Evolutionary conservation across 2,888 invertebrate genomes (phyloP), one percentile per base, ranked within the genome.

Genomic region (Amiota communis): DNA sequence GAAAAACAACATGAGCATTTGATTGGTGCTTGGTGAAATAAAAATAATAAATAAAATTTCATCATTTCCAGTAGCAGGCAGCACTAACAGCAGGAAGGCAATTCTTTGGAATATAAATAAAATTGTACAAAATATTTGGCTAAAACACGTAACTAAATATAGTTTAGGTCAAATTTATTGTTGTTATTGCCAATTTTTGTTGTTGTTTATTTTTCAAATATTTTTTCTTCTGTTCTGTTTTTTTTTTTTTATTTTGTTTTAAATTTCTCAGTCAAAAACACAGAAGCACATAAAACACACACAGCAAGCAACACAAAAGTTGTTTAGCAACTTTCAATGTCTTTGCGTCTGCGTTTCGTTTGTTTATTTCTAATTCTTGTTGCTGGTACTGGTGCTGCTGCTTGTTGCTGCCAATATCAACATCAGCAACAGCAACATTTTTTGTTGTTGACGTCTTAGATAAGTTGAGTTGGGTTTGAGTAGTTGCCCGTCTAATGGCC

Each of bases 211-310:
- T 53, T 69, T 11, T 59, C 61, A 23, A 59, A 46, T 48, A 48
- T 49, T 71, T 51, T 70, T 20, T 51, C 17, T 48, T 47, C 36
- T 36, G 49, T 9, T 69, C 15, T 63, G 61, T 59, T 61, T 48
- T 23, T 64, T 53, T 75, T 72, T 74, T 67, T 71, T 57, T 59
- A 51, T 48, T 23, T 64, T 57, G 78, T 72, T 74, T 67, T 71
- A 78, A 79, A 79, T 71, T 70, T 23, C 23, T 36, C 6, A 36
- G 36, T 6, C 36, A 36, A 36, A 36, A 36, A 36, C 36, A 36
- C 36, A 36, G 36, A 36, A 36, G 6, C 36, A 36, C 36, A 23
- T 2, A 23, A 3, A 1, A 1, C 1, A 36, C 36, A 36, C 23
- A 23, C 3, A 23, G 23, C 15, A 17, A 69, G n/a, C 51, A 11